Percentiles rank a stretch among this genome's conserved stretches.
Evolutionary conservation across 2,113 vertebrate genomes (phyloP).

Genomic region (Centropristis striata): DNA sequence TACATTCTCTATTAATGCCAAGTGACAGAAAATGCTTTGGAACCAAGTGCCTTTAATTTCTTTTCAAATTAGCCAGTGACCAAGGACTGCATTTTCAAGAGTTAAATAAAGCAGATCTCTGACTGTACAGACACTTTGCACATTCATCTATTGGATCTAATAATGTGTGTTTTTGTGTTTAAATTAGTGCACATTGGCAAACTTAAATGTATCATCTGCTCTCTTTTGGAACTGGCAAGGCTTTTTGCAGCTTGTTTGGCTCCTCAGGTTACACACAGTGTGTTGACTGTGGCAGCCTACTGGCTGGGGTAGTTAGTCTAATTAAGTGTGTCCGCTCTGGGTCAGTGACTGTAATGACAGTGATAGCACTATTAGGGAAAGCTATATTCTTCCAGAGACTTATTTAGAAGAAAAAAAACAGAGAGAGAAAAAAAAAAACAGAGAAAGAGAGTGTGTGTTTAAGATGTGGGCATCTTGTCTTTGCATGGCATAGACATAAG

Average conservation of each 20-base stretch:
- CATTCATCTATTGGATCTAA: slow-evolving; percentile 27
- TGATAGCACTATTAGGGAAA: slow-evolving; percentile 56
- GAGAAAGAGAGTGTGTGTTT: neutral
- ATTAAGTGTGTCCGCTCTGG: slow-evolving; percentile 59
- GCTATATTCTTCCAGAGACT: neutral
- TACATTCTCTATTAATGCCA: neutral
- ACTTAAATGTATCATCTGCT: slow-evolving; percentile 30
- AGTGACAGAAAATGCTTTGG: neutral
- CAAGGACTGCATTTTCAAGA: neutral
- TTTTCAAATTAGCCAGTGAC: slow-evolving; percentile 2
- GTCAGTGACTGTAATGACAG: slow-evolving; percentile 60
- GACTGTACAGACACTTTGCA: slow-evolving; percentile 18
- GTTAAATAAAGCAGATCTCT: slow-evolving; percentile 10
- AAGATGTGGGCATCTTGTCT: neutral
- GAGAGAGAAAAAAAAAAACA: neutral
- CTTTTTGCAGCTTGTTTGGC: slow-evolving; percentile 31
- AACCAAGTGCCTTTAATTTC: slow-evolving; percentile 1
- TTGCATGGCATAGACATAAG: neutral
- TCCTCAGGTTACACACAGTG: slow-evolving; percentile 28
- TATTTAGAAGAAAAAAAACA: neutral
- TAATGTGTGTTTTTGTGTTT: slow-evolving; percentile 30
- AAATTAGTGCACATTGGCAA: slow-evolving; percentile 42
- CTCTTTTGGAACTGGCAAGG: slow-evolving; percentile 11
- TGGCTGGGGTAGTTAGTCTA: slow-evolving; percentile 46
- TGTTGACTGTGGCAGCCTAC: slow-evolving; percentile 37